These are phyloP conservation scores for Chaenocephalus aceratus DNA, from an alignment of 2,113 vertebrate genomes.

Conservation along the genomic window DNA sequence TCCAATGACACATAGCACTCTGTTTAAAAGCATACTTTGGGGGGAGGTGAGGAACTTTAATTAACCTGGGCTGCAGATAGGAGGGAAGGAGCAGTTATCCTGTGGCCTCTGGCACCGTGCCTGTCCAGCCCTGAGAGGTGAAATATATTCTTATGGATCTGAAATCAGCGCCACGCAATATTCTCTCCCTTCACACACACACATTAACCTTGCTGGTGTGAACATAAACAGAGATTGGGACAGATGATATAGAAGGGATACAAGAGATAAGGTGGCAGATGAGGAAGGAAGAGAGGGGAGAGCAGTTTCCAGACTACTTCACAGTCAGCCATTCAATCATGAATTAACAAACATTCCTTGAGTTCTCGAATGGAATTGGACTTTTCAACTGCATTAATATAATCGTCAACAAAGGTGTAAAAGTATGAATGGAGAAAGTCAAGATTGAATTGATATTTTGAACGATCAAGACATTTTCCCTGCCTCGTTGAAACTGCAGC, in stretches of 20 bases:
- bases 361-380: slow-evolving; percentile 9
- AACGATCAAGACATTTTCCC: slow-evolving; percentile 1
- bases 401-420: background rate
- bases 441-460: background rate
- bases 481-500: slow-evolving; percentile 28
- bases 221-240: slow-evolving; percentile 57
- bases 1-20: slow-evolving; percentile 77
- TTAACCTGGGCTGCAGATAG: slow-evolving; percentile 73
- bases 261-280: slow-evolving; percentile 29
- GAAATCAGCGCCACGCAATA: slow-evolving; percentile 61
- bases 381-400: background rate
- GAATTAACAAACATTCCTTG: slow-evolving; percentile 13
- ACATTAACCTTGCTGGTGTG: slow-evolving; percentile 78
- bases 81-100: slow-evolving; percentile 66
- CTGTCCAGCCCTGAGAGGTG: slow-evolving; percentile 61
- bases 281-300: slow-evolving; percentile 1
- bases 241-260: slow-evolving; percentile 35
- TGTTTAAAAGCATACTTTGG: slow-evolving; percentile 81
- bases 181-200: slow-evolving; percentile 59
- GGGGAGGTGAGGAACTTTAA: slow-evolving; percentile 74
- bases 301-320: slow-evolving; percentile 6
- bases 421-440: background rate
- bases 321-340: slow-evolving; percentile 14
- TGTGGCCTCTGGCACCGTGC: slow-evolving; percentile 71
- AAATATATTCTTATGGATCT: slow-evolving; percentile 77